Base-by-base conservation (phyloP, 1,140 invertebrate species). In the Drosophila bocki region DNA sequence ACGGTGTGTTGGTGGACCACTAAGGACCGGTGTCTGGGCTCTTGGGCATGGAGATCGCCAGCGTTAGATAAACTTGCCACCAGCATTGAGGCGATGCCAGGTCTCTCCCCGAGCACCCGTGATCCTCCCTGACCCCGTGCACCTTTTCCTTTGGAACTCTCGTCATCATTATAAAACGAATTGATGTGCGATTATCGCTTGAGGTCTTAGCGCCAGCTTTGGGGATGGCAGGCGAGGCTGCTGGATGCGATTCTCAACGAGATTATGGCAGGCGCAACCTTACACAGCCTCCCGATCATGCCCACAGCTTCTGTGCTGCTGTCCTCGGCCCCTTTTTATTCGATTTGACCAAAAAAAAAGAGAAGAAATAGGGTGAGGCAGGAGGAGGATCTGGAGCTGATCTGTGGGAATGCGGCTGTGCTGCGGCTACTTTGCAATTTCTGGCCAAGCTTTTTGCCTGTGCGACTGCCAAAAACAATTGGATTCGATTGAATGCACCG, bases 401-500 rank as follows among this genome's bases (percentile, higher is more conserved):
- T 51, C 67, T 85, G 84, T 87, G 84, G 84, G 84, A 87, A 87
- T 87, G 80, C 74, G 84, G 77, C 84, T 71, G 75, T 60, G 42
- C 33, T 65, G 39, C 41, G 79, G 65, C 70, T 82, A 61, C 78
- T 86, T 87, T 87, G 82, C 83, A 86, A 82, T 87, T 86, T 82
- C 78, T 71, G 70, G 39, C 61, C 45, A 17, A 45, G 60, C 41
- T 69, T 68, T 76, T 78, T 82, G 69, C 35, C 70, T 71, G 62
- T 45, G 74, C 59, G 78, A 81, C 85, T 88, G 85, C 85, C 86
- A 90, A 90, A 90, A 90, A 90, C 85, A 90, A 90, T 90, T 90
- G 85, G 81, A 90, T 90, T 90, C 85, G 85, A 90, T 90, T 90
- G 85, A 90, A 90, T 90, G 85, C 85, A 90, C 85, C 85, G 86